Conservation (phyloP, 1,140 invertebrate genomes). For the Bombyx mandarina region DNA sequence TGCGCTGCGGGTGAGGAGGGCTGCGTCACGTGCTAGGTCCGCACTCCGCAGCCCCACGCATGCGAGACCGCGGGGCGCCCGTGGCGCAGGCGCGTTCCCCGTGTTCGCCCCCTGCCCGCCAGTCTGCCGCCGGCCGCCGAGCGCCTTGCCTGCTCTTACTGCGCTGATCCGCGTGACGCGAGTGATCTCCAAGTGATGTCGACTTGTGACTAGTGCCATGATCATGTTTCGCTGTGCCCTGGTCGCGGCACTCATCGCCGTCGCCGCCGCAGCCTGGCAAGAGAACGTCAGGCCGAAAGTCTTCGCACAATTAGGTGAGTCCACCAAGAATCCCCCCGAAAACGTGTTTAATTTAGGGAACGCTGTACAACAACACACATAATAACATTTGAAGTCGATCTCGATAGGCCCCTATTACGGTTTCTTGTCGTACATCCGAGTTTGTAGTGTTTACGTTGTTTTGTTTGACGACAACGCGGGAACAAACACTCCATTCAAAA, state of each 20-base stretch:
- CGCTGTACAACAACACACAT: slow-evolving; percentile 30
- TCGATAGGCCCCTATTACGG: slow-evolving; percentile 15
- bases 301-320: slow-evolving; percentile 89
- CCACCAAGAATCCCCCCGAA: slow-evolving; percentile 15
- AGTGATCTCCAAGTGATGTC: slow-evolving; percentile 63
- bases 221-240: slow-evolving; percentile 60
- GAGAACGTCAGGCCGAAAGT: slow-evolving; percentile 89
- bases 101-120: slow-evolving; percentile 29
- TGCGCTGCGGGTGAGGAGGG: slow-evolving; percentile 54
- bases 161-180: slow-evolving; percentile 33
- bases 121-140: slow-evolving; percentile 48
- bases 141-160: slow-evolving; percentile 31
- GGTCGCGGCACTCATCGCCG: slow-evolving; percentile 52
- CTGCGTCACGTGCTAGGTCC: slow-evolving; percentile 67
- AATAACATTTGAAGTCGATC: slow-evolving; percentile 16
- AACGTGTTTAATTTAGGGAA: slow-evolving; percentile 30
- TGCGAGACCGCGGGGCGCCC: slow-evolving; percentile 65
- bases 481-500: slow-evolving; percentile 37
- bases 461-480: slow-evolving; percentile 46
- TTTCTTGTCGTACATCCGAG: slow-evolving; percentile 3
- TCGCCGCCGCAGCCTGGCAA: slow-evolving; percentile 78
- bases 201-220: slow-evolving; percentile 68
- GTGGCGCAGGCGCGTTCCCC: slow-evolving; percentile 51
- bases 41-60: slow-evolving; percentile 64
- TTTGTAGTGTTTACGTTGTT: slow-evolving; percentile 45